Evolutionary conservation across 2,113 vertebrate genomes (phyloP).

Genomic region (Leptocoma aspasia): DNA sequence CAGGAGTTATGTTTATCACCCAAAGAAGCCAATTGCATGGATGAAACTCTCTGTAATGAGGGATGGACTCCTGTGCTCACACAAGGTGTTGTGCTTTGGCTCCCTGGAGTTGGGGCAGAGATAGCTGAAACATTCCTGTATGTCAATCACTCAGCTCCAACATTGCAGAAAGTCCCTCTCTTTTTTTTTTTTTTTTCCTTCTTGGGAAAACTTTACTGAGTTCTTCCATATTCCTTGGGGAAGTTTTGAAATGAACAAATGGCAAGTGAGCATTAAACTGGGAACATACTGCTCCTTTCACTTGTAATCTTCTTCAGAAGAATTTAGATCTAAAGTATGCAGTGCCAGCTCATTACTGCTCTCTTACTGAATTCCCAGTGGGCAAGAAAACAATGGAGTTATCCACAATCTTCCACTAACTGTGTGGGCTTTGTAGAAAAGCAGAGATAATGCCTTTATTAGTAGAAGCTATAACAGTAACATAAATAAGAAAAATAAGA

Average conservation of each 20-base stretch:
- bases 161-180: neutral
- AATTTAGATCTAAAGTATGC: slow-evolving; percentile 2
- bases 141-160: neutral
- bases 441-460: slow-evolving; percentile 34
- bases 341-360: slow-evolving; percentile 1
- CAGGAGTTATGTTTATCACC: neutral
- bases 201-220: neutral
- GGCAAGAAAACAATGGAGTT: slow-evolving; percentile 35
- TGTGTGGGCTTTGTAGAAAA: slow-evolving; percentile 42
- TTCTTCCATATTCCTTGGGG: slow-evolving; percentile 30
- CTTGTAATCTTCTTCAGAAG: slow-evolving; percentile 15
- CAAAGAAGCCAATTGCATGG: neutral
- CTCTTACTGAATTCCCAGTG: neutral
- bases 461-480: slow-evolving; percentile 7
- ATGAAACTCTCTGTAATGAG: neutral
- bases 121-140: neutral
- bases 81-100: neutral
- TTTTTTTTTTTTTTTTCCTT: neutral
- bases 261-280: neutral
- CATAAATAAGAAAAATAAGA: slow-evolving; percentile 10
- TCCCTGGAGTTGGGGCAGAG: neutral
- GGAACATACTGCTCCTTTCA: slow-evolving; percentile 23
- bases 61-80: neutral
- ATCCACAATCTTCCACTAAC: slow-evolving; percentile 7
- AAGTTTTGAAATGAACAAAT: neutral